A percentile compares a stretch with the other conserved stretches of the same genome.
phyloP scores from a whole-genome alignment of 2,888 invertebrate genomes.

The Ptycholaimellus sp. region DNA sequence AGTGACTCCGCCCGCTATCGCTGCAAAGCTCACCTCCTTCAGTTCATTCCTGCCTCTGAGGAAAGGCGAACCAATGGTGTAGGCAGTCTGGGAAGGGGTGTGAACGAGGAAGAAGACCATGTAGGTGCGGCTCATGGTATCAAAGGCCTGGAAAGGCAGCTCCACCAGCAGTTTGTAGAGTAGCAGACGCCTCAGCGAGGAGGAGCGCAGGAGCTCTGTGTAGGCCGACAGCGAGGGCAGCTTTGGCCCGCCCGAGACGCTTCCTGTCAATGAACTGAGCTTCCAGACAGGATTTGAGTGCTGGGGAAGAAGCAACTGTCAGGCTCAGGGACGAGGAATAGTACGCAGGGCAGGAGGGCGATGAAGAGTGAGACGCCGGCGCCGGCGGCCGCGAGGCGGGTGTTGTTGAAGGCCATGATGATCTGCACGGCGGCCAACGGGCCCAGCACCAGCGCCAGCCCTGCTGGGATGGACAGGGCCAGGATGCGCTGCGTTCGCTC shows the following conservation, averaged over 20 bases:
- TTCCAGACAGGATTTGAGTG: background rate
- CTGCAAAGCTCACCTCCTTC: too few species aligned
- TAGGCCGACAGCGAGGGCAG: conserved; percentile 8
- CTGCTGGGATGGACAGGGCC: conserved; percentile 14
- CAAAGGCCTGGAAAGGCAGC: conserved; percentile 17
- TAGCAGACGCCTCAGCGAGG: background rate
- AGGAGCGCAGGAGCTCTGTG: conserved; percentile 8
- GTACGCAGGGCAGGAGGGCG: conserved; percentile 11
- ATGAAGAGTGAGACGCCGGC: conserved; percentile 11
- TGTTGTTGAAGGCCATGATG: conserved; percentile 12
- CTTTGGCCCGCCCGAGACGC: background rate
- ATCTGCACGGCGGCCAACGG: conserved; percentile 13
- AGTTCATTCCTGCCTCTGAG: too few species aligned
- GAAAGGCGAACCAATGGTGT: too few species aligned
- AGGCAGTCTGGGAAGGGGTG: too few species aligned
- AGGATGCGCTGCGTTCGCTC: conserved; percentile 14
- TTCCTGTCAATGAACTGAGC: background rate
- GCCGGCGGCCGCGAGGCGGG: conserved; percentile 10
- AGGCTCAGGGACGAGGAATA: conserved; percentile 5
- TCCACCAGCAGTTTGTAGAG: conserved; percentile 9
- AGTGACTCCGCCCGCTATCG: conserved; percentile 15
- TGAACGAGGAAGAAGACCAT: conserved; percentile 11
- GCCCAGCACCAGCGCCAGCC: conserved; percentile 15
- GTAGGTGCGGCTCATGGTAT: conserved; percentile 14
- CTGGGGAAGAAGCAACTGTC: background rate